Percentiles rank a stretch among this genome's conserved stretches.
phyloP scores from a whole-genome alignment of 2,113 vertebrate genomes.

The Pungitius pungitius region DNA sequence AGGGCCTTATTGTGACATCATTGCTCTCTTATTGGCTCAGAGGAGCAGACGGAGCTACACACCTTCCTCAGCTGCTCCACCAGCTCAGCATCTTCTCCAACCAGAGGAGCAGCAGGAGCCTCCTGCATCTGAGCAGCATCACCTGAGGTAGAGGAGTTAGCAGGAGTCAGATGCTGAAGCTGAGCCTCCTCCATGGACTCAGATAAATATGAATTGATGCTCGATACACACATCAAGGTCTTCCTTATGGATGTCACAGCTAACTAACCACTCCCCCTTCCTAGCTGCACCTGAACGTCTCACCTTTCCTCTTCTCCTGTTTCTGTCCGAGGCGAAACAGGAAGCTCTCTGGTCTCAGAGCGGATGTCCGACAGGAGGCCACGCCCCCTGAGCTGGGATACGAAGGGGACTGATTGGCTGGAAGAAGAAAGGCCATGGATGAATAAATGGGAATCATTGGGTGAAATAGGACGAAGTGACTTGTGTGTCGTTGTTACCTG shows the following conservation, averaged over 20 bases:
- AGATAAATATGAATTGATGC: no score
- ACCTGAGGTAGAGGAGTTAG: conserved; percentile 34
- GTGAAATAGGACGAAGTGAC: fast-evolving
- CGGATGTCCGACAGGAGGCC: conserved; percentile 79
- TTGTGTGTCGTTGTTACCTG: conserved; percentile 78
- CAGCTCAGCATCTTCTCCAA: conserved; percentile 76
- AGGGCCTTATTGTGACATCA: no score
- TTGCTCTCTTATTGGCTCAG: no score
- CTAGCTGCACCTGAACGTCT: not conserved
- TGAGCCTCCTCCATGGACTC: not conserved
- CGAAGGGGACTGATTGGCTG: conserved; percentile 87
- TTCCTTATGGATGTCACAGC: not conserved
- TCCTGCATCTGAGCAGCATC: conserved; percentile 40
- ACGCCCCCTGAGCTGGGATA: conserved; percentile 81
- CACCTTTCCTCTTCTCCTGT: conserved; percentile 91
- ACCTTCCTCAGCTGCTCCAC: conserved; percentile 94
- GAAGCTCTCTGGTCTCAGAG: conserved; percentile 90
- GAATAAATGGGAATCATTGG: not conserved
- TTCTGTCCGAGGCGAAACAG: conserved; percentile 87
- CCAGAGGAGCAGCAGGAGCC: conserved; percentile 42
- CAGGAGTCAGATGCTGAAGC: not conserved
- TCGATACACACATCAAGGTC: no score
- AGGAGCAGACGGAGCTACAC: not conserved
- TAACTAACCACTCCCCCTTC: no score
- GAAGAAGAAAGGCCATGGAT: conserved; percentile 18